Evolutionary conservation across 2,888 invertebrate genomes (phyloP), one percentile per base, ranked within the genome.

Genomic region (Drosophila tripunctata): DNA sequence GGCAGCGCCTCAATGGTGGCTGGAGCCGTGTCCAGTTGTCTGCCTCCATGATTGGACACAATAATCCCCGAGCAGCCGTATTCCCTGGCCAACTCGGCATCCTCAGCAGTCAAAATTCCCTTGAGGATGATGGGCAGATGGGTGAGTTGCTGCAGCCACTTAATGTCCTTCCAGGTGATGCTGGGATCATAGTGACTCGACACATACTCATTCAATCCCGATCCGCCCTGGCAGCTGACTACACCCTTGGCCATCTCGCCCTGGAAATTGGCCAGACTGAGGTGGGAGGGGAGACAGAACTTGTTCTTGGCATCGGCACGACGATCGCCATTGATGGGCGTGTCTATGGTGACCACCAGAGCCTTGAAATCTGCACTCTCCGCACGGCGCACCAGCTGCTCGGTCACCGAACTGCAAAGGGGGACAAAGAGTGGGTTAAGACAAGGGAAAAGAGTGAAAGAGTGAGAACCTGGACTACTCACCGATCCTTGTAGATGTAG

Each of bases 11-110:
- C 96, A 79, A 98, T 97, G 56, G 97, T 93, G 8, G 98, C 94
- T 10, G 96, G 95, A 7, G 95, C 95, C n/a, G 83, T 77, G 57
- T 91, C 91, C 17, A 91, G 91, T 92, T 98, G 98, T 64, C 98
- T 93, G 0, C 95, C 98, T 1, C 98, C 98, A 90, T 98, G 98
- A 91, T 98, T 98, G 0, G 98, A 98, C 3, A 99, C 98, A 64
- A 97, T 92, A 55, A 98, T 94, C 0, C 94, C 98, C 2, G 94
- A 92, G 41, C 95, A 96, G 3, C 97, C 97, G 51, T 93, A 92
- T 75, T 96, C 92, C 0, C 93, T 92, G 0, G 96, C 98, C 78
- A 94, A 92, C 12, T 94, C 81, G 0, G 98, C 98, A 92, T 98
- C 98, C 88, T 97, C 96, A 0, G 94, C 94, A 0, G 96, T 96